Conservation (phyloP, 2,888 invertebrate species). For the Pantelozetes paolii region DNA sequence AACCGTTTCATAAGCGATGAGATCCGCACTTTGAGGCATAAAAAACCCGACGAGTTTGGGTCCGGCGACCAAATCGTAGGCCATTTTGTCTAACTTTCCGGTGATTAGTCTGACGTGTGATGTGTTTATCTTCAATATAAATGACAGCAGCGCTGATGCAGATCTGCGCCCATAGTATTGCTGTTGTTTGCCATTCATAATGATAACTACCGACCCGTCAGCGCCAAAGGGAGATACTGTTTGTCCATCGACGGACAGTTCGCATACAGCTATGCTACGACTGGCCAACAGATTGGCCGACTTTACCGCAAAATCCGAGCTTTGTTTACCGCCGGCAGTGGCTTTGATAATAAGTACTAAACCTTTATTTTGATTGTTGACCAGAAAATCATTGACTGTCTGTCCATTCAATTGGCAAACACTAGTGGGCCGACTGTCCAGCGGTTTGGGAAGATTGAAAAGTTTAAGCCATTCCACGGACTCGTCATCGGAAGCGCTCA, state of each 20-base stretch:
- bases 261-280: conserved; percentile 21
- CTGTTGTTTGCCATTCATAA: conserved; percentile 40
- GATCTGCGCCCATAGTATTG: conserved; percentile 44
- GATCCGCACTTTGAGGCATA: conserved; percentile 45
- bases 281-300: conserved; percentile 10
- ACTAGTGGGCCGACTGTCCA: not conserved
- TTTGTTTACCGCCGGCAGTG: not conserved
- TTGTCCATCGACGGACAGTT: not conserved
- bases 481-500: not conserved
- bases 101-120: conserved; percentile 44
- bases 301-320: not conserved
- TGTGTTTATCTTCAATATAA: conserved; percentile 43
- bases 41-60: conserved; percentile 45
- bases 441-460: conserved; percentile 16
- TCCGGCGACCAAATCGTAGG: conserved; percentile 45
- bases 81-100: conserved; percentile 46
- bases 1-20: conserved; percentile 44
- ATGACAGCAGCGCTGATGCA: conserved; percentile 43
- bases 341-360: not conserved
- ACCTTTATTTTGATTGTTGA: conserved; percentile 1
- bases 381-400: not conserved
- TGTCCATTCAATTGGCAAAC: not conserved
- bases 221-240: not conserved
- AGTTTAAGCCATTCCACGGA: conserved; percentile 10
- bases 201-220: not conserved